Conservation (phyloP, 2,113 vertebrate genomes). For the Telmatochromis bifrenatus region DNA sequence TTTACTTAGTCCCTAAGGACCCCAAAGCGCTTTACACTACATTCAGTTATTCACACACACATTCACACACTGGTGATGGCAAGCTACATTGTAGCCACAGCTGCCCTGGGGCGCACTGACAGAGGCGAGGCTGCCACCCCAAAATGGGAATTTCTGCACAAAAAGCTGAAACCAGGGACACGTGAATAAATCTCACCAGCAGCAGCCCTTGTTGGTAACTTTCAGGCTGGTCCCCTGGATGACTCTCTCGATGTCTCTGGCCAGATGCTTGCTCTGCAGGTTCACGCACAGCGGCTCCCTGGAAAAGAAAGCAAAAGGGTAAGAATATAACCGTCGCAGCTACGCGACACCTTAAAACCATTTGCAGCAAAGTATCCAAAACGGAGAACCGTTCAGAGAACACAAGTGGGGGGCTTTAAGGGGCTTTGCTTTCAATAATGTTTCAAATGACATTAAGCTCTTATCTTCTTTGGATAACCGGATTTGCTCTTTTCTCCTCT, state of each 20-base stretch:
- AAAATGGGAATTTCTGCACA: neutral
- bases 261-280: constrained; percentile 74
- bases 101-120: accelerated
- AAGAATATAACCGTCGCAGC: neutral
- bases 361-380: neutral
- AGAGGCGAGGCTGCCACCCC: no score
- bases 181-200: constrained; percentile 71
- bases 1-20: no score
- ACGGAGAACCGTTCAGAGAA: neutral
- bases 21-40: no score
- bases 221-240: constrained; percentile 76
- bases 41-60: no score
- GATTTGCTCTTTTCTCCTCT: neutral
- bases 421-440: neutral
- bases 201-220: constrained; percentile 79
- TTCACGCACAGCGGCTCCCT: constrained; percentile 79
- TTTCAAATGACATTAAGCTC: neutral
- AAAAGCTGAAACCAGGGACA: neutral
- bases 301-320: neutral
- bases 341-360: neutral
- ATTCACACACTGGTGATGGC: no score
- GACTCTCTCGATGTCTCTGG: constrained; percentile 66
- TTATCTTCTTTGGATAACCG: neutral
- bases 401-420: neutral
- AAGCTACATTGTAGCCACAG: no score